Base-by-base conservation (phyloP, 2,888 invertebrate genomes). In the Sminthurinus aureus region DNA sequence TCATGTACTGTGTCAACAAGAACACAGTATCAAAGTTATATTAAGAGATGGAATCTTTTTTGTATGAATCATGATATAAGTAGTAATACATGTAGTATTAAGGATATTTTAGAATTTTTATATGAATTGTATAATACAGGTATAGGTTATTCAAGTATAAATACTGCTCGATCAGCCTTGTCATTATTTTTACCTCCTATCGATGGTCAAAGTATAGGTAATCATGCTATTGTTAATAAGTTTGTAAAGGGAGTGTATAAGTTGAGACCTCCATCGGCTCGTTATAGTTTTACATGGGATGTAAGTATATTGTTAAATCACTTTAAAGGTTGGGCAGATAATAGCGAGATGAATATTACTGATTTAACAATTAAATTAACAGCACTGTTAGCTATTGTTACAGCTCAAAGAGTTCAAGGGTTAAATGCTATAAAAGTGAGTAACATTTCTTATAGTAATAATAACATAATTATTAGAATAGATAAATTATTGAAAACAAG, bases 401-500 rank as follows among this genome's bases (percentile, higher is more conserved):
- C 80, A 20, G 80, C 80, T 0, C 80, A 80, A 13, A 9, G 80
- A 15, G 71, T 51, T 0, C 80, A 80, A 52, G 13, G 58, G 0
- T 8, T 26, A 1, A 71, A 71, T 71, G 71, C 71, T 8, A 26
- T 71, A 2, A 71, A 24, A 24, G 3, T 71, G 1, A 24, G 8
- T 26, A 71, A 71, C 24, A 26, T 71, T 9, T 0, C 24, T 24
- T 71, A 26, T 71, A 71, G 8, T 24, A 71, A 26, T 71, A 71
- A 71, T 71, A 26, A 26, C 24, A 71, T 71, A 11, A 13, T 71
- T 24, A 51, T 75, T 75, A 38, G 18, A 20, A 64, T 22, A 24
- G 11, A 18, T n/a, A 69, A 50, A 12, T 52, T 52, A 67, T 20
- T 83, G 12, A 84, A 84, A 51, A 84, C 80, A 3, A 52, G 51